A percentile compares a stretch with the other conserved stretches of the same genome.
Conservation (phyloP, 2,888 invertebrate species). For the Stenurella melanura region DNA sequence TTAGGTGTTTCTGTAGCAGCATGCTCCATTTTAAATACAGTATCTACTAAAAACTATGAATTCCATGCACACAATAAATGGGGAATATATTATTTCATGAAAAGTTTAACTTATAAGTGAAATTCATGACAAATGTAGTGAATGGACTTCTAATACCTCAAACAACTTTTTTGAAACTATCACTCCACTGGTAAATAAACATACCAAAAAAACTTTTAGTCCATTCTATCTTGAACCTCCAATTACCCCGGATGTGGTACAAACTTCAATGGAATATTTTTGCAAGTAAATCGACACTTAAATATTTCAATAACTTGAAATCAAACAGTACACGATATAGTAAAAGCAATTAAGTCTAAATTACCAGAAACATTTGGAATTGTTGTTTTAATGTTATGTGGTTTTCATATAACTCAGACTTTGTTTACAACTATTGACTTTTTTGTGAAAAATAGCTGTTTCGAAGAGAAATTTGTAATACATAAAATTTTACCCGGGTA, state of each 20-base stretch:
- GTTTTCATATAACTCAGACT: neutral
- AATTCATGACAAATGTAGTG: neutral
- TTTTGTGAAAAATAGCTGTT: neutral
- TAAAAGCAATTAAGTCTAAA: neutral
- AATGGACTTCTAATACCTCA: neutral
- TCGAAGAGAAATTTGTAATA: slow-evolving; percentile 1
- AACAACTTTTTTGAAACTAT: neutral
- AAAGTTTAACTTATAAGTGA: too few relatives aligned
- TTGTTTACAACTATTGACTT: neutral
- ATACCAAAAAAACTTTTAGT: neutral
- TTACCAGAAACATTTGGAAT: neutral
- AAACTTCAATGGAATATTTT: slow-evolving; percentile 8
- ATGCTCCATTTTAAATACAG: slow-evolving; percentile 1
- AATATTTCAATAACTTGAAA: neutral
- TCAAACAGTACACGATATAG: neutral
- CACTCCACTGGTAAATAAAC: neutral
- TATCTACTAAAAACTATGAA: neutral
- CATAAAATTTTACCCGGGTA: too few relatives aligned
- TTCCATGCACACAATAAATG: neutral
- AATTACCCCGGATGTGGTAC: neutral
- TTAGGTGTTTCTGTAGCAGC: neutral
- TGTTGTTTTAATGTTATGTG: slow-evolving; percentile 1
- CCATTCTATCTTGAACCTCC: neutral
- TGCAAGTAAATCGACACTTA: neutral
- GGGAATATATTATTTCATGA: neutral